These are phyloP conservation scores for Eulemur rufifrons DNA, from an alignment of 2,113 vertebrate species.

Conservation along the genomic window DNA sequence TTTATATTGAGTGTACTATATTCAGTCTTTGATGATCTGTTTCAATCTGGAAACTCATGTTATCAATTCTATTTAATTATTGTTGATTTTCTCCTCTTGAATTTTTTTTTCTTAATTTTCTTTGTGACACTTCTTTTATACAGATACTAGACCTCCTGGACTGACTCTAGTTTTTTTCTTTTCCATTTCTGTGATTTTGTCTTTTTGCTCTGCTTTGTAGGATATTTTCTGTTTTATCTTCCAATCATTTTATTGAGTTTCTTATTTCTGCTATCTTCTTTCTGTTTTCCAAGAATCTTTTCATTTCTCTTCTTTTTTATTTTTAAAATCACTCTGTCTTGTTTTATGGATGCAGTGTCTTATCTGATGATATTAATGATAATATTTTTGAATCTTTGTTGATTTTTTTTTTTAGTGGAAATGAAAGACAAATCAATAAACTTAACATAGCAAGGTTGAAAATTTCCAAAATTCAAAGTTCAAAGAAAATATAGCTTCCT, in stretches of 20 bases:
- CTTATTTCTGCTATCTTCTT: neutral
- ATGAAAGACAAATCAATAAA: neutral
- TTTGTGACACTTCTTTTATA: neutral
- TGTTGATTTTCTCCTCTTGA: neutral
- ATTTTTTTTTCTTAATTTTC: neutral
- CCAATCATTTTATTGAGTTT: neutral
- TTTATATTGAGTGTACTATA: neutral
- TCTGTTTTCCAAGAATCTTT: neutral
- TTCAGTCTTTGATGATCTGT: neutral
- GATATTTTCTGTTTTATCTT: neutral
- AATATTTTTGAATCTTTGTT: slow-evolving; percentile 18
- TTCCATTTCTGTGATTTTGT: neutral
- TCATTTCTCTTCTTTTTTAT: neutral
- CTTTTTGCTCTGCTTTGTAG: neutral
- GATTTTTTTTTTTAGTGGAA: neutral
- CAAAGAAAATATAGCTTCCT: neutral
- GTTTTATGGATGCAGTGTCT: neutral
- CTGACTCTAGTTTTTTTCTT: neutral
- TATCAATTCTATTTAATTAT: neutral
- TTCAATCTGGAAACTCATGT: neutral
- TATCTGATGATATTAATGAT: slow-evolving; percentile 3
- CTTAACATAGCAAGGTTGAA: neutral
- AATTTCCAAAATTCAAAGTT: neutral
- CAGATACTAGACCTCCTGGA: neutral
- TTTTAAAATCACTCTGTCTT: neutral